Evolutionary conservation across 2,113 vertebrate species (phyloP).

Genomic region (Apodemus speciosus): DNA sequence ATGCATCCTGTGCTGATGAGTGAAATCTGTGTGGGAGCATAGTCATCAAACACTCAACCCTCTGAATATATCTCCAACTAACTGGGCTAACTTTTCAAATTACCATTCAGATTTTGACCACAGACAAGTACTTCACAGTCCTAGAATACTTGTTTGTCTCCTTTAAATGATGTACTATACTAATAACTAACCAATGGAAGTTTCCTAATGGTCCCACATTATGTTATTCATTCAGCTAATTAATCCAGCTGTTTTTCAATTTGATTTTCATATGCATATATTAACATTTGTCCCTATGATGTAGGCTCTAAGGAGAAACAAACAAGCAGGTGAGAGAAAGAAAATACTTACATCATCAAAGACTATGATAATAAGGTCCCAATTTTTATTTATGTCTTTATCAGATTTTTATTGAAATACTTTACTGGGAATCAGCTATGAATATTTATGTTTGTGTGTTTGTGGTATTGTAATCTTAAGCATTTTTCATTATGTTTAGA

Average conservation of each 20-base stretch:
- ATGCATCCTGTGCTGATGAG: neutral
- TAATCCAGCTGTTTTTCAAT: neutral
- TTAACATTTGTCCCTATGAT: neutral
- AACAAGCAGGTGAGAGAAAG: neutral
- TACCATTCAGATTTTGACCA: neutral
- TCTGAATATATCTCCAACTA: neutral
- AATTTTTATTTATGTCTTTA: neutral
- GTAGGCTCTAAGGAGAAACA: neutral
- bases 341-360: neutral
- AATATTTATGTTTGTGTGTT: no score
- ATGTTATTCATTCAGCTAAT: neutral
- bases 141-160: fast-evolving
- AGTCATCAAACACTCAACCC: neutral
- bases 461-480: neutral
- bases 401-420: neutral
- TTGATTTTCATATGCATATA: neutral
- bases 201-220: neutral
- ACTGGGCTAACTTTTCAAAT: neutral
- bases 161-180: fast-evolving
- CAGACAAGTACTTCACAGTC: fast-evolving
- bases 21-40: neutral
- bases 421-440: neutral
- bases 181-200: no score
- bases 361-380: neutral
- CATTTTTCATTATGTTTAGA: neutral